These are phyloP conservation scores for Jacana jacana DNA, from an alignment of 2,113 vertebrate genomes.

Conservation along the genomic window DNA sequence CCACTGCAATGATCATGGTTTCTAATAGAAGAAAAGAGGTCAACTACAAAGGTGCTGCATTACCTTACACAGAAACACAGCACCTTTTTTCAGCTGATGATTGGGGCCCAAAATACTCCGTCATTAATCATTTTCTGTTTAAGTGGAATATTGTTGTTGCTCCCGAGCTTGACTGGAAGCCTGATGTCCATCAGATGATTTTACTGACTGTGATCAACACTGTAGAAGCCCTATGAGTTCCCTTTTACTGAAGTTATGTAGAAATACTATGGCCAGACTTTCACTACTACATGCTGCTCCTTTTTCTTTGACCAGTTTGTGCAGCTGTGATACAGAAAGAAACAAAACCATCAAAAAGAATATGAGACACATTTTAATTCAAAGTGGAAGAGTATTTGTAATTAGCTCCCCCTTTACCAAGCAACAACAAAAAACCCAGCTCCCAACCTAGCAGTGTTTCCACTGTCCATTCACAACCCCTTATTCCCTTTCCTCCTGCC, in stretches of 20 bases:
- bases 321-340: not conserved
- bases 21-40: not conserved
- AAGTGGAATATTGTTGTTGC: not conserved
- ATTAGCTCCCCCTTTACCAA: not conserved
- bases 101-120: not conserved
- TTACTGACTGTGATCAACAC: not conserved
- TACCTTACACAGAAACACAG: not conserved
- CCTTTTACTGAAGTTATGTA: not conserved
- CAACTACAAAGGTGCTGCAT: not conserved
- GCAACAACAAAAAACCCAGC: rapidly evolving
- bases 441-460: not conserved
- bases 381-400: not conserved
- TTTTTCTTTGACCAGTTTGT: not conserved
- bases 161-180: not conserved
- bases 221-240: not conserved
- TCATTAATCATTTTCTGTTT: not conserved
- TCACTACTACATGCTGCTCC: not conserved
- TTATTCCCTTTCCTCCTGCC: not conserved
- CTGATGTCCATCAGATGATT: not conserved
- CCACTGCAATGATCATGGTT: not conserved
- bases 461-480: not conserved
- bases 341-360: not conserved
- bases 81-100: not conserved
- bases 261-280: not conserved
- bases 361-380: not conserved